These are phyloP conservation scores for Microcebus murinus DNA, from an alignment of 2,113 vertebrate genomes.

Conservation along the genomic window DNA sequence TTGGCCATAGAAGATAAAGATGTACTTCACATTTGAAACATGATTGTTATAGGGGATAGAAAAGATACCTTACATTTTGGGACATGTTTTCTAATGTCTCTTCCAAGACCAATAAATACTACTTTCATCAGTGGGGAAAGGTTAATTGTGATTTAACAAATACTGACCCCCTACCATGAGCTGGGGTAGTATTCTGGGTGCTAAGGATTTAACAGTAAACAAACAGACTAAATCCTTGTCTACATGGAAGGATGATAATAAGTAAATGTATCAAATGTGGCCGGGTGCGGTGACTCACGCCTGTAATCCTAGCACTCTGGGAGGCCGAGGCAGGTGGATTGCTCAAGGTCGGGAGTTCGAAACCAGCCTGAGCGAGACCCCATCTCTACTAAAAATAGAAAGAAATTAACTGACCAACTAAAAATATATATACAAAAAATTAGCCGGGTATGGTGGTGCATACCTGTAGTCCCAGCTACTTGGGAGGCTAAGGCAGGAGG, in stretches of 20 bases:
- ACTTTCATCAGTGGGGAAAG: slow-evolving; percentile 11
- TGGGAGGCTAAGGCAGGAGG: too few species aligned
- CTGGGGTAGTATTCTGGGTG: neutral
- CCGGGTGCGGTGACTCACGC: too few species aligned
- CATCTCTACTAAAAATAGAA: too few species aligned
- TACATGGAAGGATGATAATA: slow-evolving; percentile 25
- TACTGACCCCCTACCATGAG: neutral
- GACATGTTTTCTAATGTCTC: neutral
- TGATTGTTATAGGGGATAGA: neutral
- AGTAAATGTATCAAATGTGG: neutral
- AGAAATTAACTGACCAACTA: too few species aligned
- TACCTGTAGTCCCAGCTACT: too few species aligned
- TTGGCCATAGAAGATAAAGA: neutral
- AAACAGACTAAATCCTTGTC: slow-evolving; percentile 14
- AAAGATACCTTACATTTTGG: slow-evolving; percentile 16
- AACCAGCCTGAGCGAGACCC: too few species aligned
- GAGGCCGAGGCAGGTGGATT: too few species aligned
- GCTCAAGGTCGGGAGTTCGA: too few species aligned
- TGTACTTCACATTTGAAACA: neutral
- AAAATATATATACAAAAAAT: too few species aligned
- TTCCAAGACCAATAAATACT: neutral
- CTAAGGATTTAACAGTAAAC: slow-evolving; percentile 22
- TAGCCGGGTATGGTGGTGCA: too few species aligned
- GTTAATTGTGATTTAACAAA: slow-evolving; percentile 44
- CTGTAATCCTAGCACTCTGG: too few species aligned